Base-by-base conservation (phyloP, 2,113 vertebrate species). In the Semicossyphus pulcher region DNA sequence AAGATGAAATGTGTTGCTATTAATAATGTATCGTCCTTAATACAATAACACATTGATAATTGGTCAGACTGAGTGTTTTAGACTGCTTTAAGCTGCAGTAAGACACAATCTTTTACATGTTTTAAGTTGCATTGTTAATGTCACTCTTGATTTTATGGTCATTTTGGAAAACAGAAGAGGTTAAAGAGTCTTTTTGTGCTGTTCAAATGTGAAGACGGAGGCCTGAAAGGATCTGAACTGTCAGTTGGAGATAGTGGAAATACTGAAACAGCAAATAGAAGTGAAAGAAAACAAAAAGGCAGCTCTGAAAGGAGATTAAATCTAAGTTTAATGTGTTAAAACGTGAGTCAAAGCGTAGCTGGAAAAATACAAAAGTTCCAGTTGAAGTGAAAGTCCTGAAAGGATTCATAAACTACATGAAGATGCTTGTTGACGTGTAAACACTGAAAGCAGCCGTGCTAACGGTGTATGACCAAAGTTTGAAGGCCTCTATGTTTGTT, bases 1-100 rank as follows among this genome's bases (percentile, higher is more conserved):
- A 73, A 59, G n/a, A 48, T 32, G 32, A 73, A 61, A 67, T 67
- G 23, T 54, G 15, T 36, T 36, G 9, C 11, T 49, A 58, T 45
- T 58, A 26, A 47, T 62, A 61, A 39, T 54, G 7, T 37, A 29
- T 32, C 32, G n/a, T 45, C 29, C 11, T 5, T 25, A 36, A 66
- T 23, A 66, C 7, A 45, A 8, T 34, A 48, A 68, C 32, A 58
- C 29, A 23, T 2, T 58, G 52, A 36, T 14, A n/a, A 23, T 16
- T 56, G 10, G 11, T 47, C 4, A 23, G 4, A 18, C 62, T 56
- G 62, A 37, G 18, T 26, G 52, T 42, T 54, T 37, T 3, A 36
- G 25, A 7, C 39, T 34, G 21, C 18, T 36, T 36, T 44, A 42
- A 63, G 14, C 3, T 36, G 1, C 34, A 36, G 9, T 36, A n/a